Evolutionary conservation across 2,888 invertebrate genomes (phyloP).

Genomic region (Lithophane semibrunnea): DNA sequence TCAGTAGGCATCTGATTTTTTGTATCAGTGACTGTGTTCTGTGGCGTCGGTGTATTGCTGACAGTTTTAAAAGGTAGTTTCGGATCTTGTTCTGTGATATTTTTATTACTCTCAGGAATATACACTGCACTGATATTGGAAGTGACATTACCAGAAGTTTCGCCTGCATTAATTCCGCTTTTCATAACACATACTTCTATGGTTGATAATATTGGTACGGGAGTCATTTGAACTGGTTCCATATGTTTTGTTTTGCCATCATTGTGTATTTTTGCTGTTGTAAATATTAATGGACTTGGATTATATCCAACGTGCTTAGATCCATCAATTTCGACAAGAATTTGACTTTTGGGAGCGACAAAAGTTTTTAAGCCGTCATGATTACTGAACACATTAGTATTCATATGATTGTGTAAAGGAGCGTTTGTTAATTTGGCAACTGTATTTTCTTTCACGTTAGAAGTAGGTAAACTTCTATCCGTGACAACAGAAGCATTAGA

Average conservation of each 20-base stretch:
- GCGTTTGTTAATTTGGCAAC: constrained; percentile 65
- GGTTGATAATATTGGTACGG: constrained; percentile 84
- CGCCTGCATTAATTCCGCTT: constrained; percentile 62
- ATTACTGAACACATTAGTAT: constrained; percentile 79
- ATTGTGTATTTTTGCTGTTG: constrained; percentile 87
- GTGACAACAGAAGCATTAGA: constrained; percentile 60
- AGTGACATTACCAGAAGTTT: constrained; percentile 59
- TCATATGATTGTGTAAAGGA: constrained; percentile 81
- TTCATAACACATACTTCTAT: constrained; percentile 78
- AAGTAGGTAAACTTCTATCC: constrained; percentile 64
- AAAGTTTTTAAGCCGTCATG: constrained; percentile 69
- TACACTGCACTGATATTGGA: constrained; percentile 61
- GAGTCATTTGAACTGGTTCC: constrained; percentile 84
- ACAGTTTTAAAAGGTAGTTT: constrained; percentile 28
- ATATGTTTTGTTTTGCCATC: constrained; percentile 81
- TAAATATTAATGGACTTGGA: constrained; percentile 84
- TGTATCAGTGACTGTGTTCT: constrained; percentile 29
- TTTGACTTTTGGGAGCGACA: constrained; percentile 75
- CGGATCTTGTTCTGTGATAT: constrained; percentile 40
- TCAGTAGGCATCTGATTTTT: constrained; percentile 27
- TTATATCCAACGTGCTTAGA: constrained; percentile 74
- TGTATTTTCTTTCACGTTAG: constrained; percentile 67
- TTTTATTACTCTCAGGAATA: constrained; percentile 51
- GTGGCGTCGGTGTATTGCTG: constrained; percentile 13
- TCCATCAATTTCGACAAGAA: constrained; percentile 82